A percentile compares a stretch with the other conserved stretches of the same genome.
These are phyloP conservation scores for Hormaphis cornu DNA, from an alignment of 1,140 invertebrate species.

Conservation along the genomic window DNA sequence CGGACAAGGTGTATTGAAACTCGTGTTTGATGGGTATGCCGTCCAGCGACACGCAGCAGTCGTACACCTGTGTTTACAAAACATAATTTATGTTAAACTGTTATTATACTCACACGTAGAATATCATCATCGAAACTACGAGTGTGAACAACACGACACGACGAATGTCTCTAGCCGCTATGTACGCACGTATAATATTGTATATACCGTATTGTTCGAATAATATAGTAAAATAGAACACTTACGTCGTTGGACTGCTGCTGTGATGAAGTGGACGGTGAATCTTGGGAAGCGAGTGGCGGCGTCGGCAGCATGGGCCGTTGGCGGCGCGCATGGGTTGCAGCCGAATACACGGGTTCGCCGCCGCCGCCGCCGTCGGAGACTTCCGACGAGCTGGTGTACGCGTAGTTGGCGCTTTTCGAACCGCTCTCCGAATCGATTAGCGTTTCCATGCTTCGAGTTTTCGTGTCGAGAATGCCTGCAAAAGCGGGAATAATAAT, in stretches of 20 bases:
- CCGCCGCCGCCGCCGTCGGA: background rate
- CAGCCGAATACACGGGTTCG: background rate
- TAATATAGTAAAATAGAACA: too few species aligned
- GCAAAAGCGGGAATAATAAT: too few species aligned
- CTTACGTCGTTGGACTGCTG: background rate
- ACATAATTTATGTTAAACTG: too few species aligned
- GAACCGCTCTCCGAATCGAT: slow-evolving; percentile 17
- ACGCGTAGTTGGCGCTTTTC: slow-evolving; percentile 24
- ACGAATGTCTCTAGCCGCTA: too few species aligned
- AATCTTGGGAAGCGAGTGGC: background rate
- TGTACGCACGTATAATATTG: too few species aligned
- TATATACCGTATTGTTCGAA: too few species aligned
- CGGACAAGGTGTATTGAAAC: slow-evolving; percentile 9
- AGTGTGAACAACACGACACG: too few species aligned
- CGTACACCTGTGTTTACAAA: background rate
- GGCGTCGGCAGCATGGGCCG: slow-evolving; percentile 8
- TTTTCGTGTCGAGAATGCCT: slow-evolving; percentile 15
- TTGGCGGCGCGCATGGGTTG: background rate
- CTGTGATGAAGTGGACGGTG: background rate
- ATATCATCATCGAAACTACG: too few species aligned
- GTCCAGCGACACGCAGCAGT: slow-evolving; percentile 5
- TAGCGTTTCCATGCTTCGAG: slow-evolving; percentile 28
- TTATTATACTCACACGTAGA: too few species aligned
- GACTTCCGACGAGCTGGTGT: slow-evolving; percentile 5
- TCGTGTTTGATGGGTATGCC: slow-evolving; percentile 28